Conservation (phyloP, 2,888 invertebrate species). For the Noctuana brunneofusca region DNA sequence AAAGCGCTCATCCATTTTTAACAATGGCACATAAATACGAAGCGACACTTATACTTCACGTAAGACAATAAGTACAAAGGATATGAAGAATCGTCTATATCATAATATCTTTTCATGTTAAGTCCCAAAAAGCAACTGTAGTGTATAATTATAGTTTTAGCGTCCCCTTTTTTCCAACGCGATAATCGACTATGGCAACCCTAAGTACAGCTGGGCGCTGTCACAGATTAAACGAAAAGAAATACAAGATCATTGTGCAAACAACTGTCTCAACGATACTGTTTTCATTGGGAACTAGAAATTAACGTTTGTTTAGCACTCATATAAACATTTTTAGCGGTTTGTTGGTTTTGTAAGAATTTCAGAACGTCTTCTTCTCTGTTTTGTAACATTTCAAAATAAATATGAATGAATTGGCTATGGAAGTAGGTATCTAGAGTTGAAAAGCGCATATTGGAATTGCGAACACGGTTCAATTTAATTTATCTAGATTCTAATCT, state of each 20-base stretch:
- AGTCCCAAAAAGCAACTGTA: conserved; percentile 27
- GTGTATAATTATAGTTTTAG: conserved; percentile 34
- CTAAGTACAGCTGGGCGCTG: conserved; percentile 59
- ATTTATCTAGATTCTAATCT: no score
- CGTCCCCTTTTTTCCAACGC: conserved; percentile 28
- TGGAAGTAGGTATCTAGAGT: neutral
- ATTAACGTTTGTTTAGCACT: conserved; percentile 58
- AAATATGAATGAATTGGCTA: neutral
- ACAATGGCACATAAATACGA: conserved; percentile 13
- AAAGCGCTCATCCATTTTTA: conserved; percentile 15
- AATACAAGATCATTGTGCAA: conserved; percentile 63
- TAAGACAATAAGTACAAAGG: conserved; percentile 23
- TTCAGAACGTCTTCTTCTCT: conserved; percentile 41
- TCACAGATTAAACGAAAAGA: conserved; percentile 56
- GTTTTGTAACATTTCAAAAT: conserved; percentile 9
- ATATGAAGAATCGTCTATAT: neutral
- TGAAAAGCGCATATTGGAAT: no score
- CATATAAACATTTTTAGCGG: conserved; percentile 56
- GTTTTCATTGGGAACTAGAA: conserved; percentile 52
- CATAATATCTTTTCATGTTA: conserved; percentile 19
- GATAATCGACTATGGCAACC: conserved; percentile 30
- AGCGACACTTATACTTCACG: conserved; percentile 15
- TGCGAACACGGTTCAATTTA: no score
- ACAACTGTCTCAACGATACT: conserved; percentile 59
- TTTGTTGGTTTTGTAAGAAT: conserved; percentile 46